These are phyloP conservation scores for Poecilia velifera DNA, from an alignment of 2,797 vertebrate genomes.

Conservation along the genomic window DNA sequence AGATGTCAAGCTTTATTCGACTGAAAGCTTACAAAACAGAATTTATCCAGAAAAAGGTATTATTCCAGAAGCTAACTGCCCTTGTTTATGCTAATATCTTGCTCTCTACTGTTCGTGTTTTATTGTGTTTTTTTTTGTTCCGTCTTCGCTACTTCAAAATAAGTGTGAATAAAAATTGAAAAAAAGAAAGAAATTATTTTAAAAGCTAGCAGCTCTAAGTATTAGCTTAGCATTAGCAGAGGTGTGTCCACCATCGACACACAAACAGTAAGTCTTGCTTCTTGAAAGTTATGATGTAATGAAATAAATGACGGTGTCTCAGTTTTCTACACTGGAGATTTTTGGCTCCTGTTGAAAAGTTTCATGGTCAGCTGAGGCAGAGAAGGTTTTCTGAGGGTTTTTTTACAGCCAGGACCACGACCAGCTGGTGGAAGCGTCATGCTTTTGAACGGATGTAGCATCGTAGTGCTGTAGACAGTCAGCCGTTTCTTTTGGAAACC, in stretches of 20 bases:
- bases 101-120: background rate
- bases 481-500: background rate
- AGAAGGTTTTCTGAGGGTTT: background rate
- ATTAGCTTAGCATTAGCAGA: too few species aligned
- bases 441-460: background rate
- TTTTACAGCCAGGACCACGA: background rate
- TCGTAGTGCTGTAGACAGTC: background rate
- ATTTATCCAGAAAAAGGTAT: too few species aligned
- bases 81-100: background rate
- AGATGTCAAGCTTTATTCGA: too few species aligned
- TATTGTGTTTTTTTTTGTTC: background rate
- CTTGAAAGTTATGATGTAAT: background rate
- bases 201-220: too few species aligned
- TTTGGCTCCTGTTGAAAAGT: background rate
- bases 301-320: background rate
- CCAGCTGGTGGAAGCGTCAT: background rate
- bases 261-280: background rate
- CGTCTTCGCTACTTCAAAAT: too few species aligned
- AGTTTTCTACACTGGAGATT: background rate
- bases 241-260: too few species aligned
- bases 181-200: too few species aligned
- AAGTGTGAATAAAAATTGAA: too few species aligned
- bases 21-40: too few species aligned
- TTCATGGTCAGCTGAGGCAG: background rate
- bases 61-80: too few species aligned